Conservation (phyloP, 2,888 invertebrate genomes). For the Cordilura impudica region DNA sequence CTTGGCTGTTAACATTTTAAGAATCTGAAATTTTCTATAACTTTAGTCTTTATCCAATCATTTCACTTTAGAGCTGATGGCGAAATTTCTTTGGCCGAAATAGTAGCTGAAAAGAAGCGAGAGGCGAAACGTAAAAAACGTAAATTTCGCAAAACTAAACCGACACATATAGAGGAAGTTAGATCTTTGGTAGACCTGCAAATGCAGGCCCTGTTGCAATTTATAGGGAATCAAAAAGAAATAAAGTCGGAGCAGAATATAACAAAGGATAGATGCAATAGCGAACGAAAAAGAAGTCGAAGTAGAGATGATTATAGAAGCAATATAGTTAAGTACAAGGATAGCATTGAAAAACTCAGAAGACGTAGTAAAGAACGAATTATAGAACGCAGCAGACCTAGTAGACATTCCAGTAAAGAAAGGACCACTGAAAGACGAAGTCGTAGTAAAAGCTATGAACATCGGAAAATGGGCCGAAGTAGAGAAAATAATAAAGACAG, state of each 20-base stretch:
- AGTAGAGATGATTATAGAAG: background rate
- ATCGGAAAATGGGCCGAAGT: slow-evolving; percentile 1
- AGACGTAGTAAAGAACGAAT: background rate
- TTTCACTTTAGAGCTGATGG: slow-evolving; percentile 59
- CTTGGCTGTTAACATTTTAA: background rate
- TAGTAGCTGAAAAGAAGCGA: slow-evolving; percentile 71
- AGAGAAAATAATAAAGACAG: background rate
- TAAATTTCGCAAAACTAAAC: slow-evolving; percentile 73
- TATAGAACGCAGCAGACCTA: background rate
- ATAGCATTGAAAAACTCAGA: background rate
- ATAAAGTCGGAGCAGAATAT: background rate
- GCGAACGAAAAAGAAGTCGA: background rate
- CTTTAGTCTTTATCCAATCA: background rate
- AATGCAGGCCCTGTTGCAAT: slow-evolving; percentile 74
- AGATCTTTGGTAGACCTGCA: slow-evolving; percentile 73
- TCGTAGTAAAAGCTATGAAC: background rate
- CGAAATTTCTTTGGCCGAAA: slow-evolving; percentile 70
- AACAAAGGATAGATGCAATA: background rate
- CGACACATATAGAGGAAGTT: slow-evolving; percentile 74
- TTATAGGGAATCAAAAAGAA: slow-evolving; percentile 49
- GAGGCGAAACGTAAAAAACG: slow-evolving; percentile 70
- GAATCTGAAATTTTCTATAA: background rate
- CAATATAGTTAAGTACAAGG: background rate
- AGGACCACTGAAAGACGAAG: background rate
- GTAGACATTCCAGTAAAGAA: background rate